Conservation (phyloP, 2,113 vertebrate species). For the Oreochromis spilurus region DNA sequence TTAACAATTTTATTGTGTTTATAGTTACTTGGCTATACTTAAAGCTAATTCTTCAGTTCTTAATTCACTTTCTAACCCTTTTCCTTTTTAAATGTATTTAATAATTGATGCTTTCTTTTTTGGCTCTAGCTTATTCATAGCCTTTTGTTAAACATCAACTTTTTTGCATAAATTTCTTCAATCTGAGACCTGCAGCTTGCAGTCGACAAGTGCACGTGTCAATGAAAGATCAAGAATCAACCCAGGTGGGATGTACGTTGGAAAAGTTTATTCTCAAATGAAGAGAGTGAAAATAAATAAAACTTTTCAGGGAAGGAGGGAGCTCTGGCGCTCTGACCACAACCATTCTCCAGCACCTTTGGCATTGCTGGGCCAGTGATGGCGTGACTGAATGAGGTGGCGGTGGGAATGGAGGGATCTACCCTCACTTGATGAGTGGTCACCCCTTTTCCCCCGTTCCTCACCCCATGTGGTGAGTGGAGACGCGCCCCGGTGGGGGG, state of each 20-base stretch:
- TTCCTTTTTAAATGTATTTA: not conserved
- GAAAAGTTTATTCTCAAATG: slow-evolving; percentile 81
- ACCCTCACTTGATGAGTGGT: slow-evolving; percentile 77
- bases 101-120: not conserved
- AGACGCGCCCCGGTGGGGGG: slow-evolving; percentile 34
- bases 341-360: slow-evolving; percentile 67
- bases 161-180: not conserved
- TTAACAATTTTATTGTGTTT: not conserved
- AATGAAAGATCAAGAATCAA: slow-evolving; percentile 58
- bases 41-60: not conserved
- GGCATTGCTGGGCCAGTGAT: slow-evolving; percentile 69
- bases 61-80: not conserved
- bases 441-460: slow-evolving; percentile 70
- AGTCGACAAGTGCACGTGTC: not conserved
- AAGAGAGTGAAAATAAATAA: slow-evolving; percentile 74
- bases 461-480: slow-evolving; percentile 66
- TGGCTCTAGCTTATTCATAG: not conserved
- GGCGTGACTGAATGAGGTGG: slow-evolving; percentile 67
- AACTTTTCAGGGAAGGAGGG: slow-evolving; percentile 53
- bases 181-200: not conserved
- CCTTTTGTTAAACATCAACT: not conserved
- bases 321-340: slow-evolving; percentile 63
- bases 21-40: not conserved
- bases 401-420: slow-evolving; percentile 67
- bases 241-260: slow-evolving; percentile 68